These are phyloP conservation scores for Bruchidius siliquastri DNA, from an alignment of 2,888 invertebrate genomes.

Conservation along the genomic window DNA sequence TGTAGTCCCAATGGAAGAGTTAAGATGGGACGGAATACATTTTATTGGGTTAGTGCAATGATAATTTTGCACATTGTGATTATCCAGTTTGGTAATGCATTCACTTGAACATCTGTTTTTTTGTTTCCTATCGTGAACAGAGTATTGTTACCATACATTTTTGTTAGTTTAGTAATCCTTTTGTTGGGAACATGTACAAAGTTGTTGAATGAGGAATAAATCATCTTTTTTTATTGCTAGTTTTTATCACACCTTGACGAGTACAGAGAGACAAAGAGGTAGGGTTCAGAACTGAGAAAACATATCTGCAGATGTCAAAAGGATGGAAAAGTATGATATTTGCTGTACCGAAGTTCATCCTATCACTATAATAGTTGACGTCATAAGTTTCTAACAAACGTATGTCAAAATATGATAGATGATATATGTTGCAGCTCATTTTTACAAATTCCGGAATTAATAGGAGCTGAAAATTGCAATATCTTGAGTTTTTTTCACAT, in stretches of 20 bases:
- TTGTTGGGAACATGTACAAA: neutral
- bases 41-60: conserved; percentile 8
- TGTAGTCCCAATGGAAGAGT: neutral
- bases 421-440: too few relatives aligned
- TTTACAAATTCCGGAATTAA: too few relatives aligned
- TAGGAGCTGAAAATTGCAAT: too few relatives aligned
- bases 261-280: too few relatives aligned
- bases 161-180: neutral
- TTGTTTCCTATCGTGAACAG: neutral
- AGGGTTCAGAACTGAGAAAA: too few relatives aligned
- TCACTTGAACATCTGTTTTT: conserved; percentile 1
- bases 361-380: too few relatives aligned
- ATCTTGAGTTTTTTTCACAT: too few relatives aligned
- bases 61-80: neutral
- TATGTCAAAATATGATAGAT: too few relatives aligned
- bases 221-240: neutral
- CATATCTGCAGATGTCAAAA: too few relatives aligned
- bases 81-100: neutral
- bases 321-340: too few relatives aligned
- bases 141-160: conserved; percentile 5
- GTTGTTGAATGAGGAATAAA: neutral
- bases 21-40: neutral
- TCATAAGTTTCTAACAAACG: too few relatives aligned
- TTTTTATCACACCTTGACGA: neutral
- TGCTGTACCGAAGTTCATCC: too few relatives aligned